Evolutionary conservation across 1,140 invertebrate genomes (phyloP).

Genomic region (Halesus radiatus): DNA sequence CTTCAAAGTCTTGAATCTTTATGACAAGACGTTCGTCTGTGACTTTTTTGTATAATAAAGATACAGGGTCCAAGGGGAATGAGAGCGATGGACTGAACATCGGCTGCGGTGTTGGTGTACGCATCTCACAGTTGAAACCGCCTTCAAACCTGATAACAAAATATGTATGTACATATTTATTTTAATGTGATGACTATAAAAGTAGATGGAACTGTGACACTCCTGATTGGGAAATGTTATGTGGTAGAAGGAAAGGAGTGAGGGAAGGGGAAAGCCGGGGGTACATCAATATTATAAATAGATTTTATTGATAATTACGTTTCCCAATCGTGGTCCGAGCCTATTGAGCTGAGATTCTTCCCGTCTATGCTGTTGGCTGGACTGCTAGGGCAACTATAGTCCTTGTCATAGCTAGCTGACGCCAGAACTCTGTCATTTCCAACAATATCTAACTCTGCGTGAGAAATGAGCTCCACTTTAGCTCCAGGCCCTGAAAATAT

Average conservation of each 20-base stretch:
- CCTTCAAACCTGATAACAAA: constrained; percentile 62
- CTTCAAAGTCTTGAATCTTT: constrained; percentile 76
- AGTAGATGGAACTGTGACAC: too few relatives aligned
- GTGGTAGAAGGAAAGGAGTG: too few relatives aligned
- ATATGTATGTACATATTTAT: too few relatives aligned
- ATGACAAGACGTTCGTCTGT: constrained; percentile 75
- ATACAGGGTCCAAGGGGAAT: constrained; percentile 59
- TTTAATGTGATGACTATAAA: too few relatives aligned
- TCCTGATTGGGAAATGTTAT: too few relatives aligned
- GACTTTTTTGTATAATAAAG: constrained; percentile 59
- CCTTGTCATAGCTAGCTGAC: constrained; percentile 71
- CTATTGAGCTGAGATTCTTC: constrained; percentile 48
- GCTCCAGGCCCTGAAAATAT: constrained; percentile 69
- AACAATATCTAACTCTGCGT: constrained; percentile 66
- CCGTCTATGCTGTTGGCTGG: constrained; percentile 65
- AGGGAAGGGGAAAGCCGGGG: too few relatives aligned
- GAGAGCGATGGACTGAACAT: constrained; percentile 54
- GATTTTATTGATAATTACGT: constrained; percentile 46
- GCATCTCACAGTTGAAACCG: constrained; percentile 61
- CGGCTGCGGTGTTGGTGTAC: constrained; percentile 55
- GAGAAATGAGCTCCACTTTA: constrained; percentile 70
- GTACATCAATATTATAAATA: too few relatives aligned
- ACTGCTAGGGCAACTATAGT: constrained; percentile 74
- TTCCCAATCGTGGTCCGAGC: constrained; percentile 59
- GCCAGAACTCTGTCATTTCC: constrained; percentile 69